phyloP scores from a whole-genome alignment of 2,113 vertebrate species.

The Upupa epops region DNA sequence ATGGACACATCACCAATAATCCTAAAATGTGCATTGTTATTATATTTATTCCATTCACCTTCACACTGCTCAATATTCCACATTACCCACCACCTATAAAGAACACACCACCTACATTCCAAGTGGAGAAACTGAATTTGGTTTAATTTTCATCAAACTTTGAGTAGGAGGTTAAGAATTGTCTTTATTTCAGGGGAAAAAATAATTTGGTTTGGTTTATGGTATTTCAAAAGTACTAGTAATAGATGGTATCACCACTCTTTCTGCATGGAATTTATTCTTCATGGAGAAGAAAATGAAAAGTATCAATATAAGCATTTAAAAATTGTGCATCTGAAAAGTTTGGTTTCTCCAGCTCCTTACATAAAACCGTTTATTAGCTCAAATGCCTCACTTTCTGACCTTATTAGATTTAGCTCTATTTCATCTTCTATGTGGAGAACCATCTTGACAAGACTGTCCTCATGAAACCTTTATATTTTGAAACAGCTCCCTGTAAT shows the following conservation, averaged over 20 bases:
- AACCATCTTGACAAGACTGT: neutral
- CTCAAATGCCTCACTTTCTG: neutral
- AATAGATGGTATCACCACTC: neutral
- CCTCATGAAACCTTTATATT: neutral
- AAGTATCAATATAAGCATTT: neutral
- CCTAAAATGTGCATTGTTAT: neutral
- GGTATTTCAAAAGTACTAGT: neutral
- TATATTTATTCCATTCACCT: neutral
- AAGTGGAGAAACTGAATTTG: neutral
- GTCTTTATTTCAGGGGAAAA: neutral
- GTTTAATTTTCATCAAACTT: neutral
- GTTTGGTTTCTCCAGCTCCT: neutral
- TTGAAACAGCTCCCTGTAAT: neutral
- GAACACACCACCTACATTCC: neutral
- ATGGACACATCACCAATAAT: neutral
- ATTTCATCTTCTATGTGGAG: neutral
- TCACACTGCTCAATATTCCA: neutral
- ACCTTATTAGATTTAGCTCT: neutral
- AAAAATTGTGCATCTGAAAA: neutral
- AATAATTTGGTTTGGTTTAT: neutral
- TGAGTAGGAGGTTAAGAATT: neutral
- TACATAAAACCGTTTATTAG: neutral
- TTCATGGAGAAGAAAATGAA: neutral
- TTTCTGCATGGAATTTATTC: neutral
- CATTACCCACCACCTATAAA: neutral